Evolutionary conservation across 2,113 vertebrate species (phyloP).

Genomic region (Salminus brasiliensis): DNA sequence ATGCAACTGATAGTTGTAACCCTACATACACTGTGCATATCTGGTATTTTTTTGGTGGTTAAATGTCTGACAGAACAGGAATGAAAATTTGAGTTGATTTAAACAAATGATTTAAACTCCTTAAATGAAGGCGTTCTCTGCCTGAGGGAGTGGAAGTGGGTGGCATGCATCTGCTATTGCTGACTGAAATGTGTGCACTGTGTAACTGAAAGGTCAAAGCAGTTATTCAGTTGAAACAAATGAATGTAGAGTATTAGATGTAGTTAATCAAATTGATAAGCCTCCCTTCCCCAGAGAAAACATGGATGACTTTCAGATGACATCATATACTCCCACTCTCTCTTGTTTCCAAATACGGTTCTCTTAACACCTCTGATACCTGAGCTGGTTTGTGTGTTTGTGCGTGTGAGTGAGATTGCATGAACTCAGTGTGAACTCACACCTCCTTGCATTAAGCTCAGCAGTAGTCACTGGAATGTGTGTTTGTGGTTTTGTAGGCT

Average conservation of each 20-base stretch:
- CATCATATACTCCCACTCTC: background rate
- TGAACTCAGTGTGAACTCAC: background rate
- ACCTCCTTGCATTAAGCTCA: background rate
- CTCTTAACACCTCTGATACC: background rate
- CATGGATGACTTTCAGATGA: background rate
- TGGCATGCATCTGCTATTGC: background rate
- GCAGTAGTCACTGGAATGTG: background rate
- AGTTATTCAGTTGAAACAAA: background rate
- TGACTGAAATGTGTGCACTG: background rate
- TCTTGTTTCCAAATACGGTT: conserved; percentile 2
- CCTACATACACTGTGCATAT: background rate
- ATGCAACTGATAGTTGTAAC: no score
- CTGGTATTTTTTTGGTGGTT: no score
- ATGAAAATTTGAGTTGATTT: no score
- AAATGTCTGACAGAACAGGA: no score
- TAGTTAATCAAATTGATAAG: background rate
- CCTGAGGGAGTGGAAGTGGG: background rate
- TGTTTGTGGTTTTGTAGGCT: background rate
- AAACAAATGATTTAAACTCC: no score
- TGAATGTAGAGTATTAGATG: background rate
- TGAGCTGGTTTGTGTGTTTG: background rate
- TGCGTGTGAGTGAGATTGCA: background rate
- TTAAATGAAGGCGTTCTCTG: background rate
- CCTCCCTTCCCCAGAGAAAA: conserved; percentile 4
- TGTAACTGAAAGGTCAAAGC: background rate